These are phyloP conservation scores for Nymphicus hollandicus DNA, from an alignment of 2,113 vertebrate genomes.

Conservation along the genomic window DNA sequence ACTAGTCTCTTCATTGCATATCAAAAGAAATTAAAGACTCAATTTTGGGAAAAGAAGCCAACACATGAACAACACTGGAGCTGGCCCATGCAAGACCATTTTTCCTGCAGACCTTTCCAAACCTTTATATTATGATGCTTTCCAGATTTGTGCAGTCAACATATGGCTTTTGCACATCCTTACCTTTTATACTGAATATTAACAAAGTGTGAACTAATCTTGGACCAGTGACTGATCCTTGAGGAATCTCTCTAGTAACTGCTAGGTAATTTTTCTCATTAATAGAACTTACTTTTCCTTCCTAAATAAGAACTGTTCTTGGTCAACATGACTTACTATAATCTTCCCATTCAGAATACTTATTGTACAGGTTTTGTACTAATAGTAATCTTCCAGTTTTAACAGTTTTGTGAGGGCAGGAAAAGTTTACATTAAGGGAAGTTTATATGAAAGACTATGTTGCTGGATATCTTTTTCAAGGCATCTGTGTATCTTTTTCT, in stretches of 20 bases:
- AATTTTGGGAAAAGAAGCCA: neutral
- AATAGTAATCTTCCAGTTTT: neutral
- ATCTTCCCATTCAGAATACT: neutral
- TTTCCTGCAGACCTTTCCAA: neutral
- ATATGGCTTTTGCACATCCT: neutral
- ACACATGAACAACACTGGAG: neutral
- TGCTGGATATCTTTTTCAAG: neutral
- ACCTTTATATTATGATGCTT: accelerated
- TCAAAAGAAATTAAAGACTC: neutral
- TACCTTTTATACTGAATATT: neutral
- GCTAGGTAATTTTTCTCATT: neutral
- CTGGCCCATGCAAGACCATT: neutral
- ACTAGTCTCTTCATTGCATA: neutral
- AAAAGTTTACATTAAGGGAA: neutral
- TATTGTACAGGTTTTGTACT: neutral
- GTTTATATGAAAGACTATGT: neutral
- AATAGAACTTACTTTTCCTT: neutral
- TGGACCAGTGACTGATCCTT: neutral
- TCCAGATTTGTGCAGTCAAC: neutral
- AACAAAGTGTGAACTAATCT: neutral
- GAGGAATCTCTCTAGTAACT: neutral
- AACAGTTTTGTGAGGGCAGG: neutral
- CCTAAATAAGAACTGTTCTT: neutral
- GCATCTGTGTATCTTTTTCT: neutral
- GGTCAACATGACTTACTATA: neutral